phyloP scores from a whole-genome alignment of 1,140 invertebrate species.

The Temnothorax nylanderi region DNA sequence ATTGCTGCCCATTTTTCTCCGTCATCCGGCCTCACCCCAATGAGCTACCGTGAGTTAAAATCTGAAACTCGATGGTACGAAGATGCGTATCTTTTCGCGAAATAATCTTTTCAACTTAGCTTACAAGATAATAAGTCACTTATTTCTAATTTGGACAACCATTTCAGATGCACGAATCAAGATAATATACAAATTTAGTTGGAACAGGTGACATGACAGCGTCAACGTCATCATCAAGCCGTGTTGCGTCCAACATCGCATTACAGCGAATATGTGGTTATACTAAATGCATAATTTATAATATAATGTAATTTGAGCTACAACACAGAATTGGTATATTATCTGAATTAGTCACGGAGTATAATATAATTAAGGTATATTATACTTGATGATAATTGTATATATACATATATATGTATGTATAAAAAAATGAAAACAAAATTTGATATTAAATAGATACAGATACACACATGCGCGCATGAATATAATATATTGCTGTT shows the following conservation, averaged over 20 bases:
- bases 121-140: constrained; percentile 56
- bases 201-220: constrained; percentile 38
- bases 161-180: constrained; percentile 58
- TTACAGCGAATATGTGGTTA: constrained; percentile 62
- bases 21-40: constrained; percentile 63
- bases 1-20: constrained; percentile 76
- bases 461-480: background rate
- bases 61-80: constrained; percentile 63
- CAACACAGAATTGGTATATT: constrained; percentile 55
- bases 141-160: constrained; percentile 50
- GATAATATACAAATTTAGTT: constrained; percentile 65
- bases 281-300: constrained; percentile 59
- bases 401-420: background rate
- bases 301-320: constrained; percentile 45
- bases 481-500: background rate
- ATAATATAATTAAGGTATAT: background rate
- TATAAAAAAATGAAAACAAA: constrained; percentile 5
- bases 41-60: constrained; percentile 53
- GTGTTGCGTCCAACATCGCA: constrained; percentile 34
- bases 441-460: background rate
- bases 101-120: constrained; percentile 13
- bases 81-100: constrained; percentile 51
- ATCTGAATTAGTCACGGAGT: background rate
- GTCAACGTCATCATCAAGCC: constrained; percentile 65
- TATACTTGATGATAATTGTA: background rate